These are phyloP conservation scores for Drosophila ficusphila DNA, from an alignment of 1,140 invertebrate species.

Conservation along the genomic window DNA sequence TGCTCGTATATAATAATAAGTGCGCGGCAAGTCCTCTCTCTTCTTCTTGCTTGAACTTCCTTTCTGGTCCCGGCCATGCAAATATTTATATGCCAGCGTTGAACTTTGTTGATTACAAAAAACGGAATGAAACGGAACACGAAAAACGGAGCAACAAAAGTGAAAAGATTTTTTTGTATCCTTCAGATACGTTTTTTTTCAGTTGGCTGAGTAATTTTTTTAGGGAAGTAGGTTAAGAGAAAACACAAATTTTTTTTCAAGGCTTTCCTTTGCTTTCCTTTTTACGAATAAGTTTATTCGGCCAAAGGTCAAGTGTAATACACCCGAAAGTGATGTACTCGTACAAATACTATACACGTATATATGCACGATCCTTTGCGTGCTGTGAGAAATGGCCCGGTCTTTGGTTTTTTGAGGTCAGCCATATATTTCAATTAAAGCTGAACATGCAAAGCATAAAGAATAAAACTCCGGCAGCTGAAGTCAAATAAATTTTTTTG, in stretches of 20 bases:
- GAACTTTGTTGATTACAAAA: slow-evolving; percentile 66
- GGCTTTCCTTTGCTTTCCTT: slow-evolving; percentile 16
- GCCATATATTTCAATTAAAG: slow-evolving; percentile 78
- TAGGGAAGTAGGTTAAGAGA: slow-evolving; percentile 32
- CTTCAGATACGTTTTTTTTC: slow-evolving; percentile 17
- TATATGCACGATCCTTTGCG: slow-evolving; percentile 53
- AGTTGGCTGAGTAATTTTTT: not conserved
- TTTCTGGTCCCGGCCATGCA: slow-evolving; percentile 45
- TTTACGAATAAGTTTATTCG: slow-evolving; percentile 40
- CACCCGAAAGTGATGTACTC: slow-evolving; percentile 2
- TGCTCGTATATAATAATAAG: slow-evolving; percentile 61
- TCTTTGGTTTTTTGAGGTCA: slow-evolving; percentile 48
- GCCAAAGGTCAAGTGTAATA: slow-evolving; percentile 46
- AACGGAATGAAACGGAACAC: slow-evolving; percentile 8
- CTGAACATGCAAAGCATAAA: slow-evolving; percentile 70
- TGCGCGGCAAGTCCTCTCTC: slow-evolving; percentile 17
- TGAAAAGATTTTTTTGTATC: slow-evolving; percentile 35
- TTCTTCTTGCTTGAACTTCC: slow-evolving; percentile 20
- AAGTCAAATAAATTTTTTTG: slow-evolving; percentile 17
- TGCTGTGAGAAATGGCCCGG: slow-evolving; percentile 47
- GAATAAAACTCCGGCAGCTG: slow-evolving; percentile 10
- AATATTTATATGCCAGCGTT: slow-evolving; percentile 55
- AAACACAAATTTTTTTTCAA: slow-evolving; percentile 39
- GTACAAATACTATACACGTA: slow-evolving; percentile 10
- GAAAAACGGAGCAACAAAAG: slow-evolving; percentile 19